phyloP scores from a whole-genome alignment of 2,888 invertebrate species.

The Nymphalis urticae region DNA sequence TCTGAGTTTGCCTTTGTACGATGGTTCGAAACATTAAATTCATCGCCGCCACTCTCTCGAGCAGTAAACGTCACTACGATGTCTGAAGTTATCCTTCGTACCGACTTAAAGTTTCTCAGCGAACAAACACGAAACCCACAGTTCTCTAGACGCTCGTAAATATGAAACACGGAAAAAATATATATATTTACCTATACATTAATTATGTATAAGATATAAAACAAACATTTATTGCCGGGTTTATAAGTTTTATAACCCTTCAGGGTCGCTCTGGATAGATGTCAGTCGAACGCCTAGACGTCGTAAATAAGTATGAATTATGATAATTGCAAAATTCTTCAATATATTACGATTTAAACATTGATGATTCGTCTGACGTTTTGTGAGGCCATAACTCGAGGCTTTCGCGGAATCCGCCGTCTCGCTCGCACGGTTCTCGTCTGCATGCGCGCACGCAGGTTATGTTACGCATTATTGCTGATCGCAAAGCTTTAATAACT shows the following conservation, averaged over 20 bases:
- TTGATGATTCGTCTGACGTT: constrained; percentile 79
- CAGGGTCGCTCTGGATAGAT: constrained; percentile 70
- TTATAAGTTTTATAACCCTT: constrained; percentile 74
- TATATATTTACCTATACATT: constrained; percentile 49
- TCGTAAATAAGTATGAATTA: constrained; percentile 81
- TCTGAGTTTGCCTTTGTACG: constrained; percentile 35
- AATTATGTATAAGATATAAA: constrained; percentile 73
- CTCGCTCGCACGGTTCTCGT: constrained; percentile 31
- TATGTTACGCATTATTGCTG: constrained; percentile 13
- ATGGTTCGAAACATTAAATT: constrained; percentile 48
- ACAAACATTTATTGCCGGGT: constrained; percentile 69
- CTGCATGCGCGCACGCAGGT: constrained; percentile 17
- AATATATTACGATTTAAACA: constrained; percentile 81
- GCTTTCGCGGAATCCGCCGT: constrained; percentile 63
- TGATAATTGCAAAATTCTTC: constrained; percentile 82
- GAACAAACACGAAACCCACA: constrained; percentile 12
- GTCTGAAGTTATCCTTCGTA: constrained; percentile 39
- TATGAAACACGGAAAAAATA: constrained; percentile 61
- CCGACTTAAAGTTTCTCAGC: constrained; percentile 28
- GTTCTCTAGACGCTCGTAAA: constrained; percentile 56
- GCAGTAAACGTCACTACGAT: constrained; percentile 48
- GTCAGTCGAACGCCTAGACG: constrained; percentile 75
- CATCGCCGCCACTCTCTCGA: constrained; percentile 46
- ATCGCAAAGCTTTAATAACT: constrained; percentile 2
- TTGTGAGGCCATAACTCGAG: constrained; percentile 75